Evolutionary conservation across 2,888 invertebrate species (phyloP).

Genomic region (Piscicola geometra): DNA sequence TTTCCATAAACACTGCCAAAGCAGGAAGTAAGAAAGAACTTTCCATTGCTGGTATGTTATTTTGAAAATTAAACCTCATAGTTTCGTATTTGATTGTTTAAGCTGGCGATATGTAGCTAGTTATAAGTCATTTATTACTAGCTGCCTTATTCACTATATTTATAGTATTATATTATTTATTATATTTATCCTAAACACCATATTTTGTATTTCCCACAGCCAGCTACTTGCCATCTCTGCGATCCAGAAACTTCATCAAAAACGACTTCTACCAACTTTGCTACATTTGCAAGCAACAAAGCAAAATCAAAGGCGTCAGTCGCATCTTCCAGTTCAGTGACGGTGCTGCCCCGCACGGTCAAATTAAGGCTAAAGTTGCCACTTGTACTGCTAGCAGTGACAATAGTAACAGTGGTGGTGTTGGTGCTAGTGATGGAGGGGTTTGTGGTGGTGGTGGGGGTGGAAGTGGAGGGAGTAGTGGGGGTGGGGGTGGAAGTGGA

Average conservation of each 20-base stretch:
- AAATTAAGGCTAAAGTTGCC: not conserved
- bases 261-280: slow-evolving; percentile 2
- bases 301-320: not conserved
- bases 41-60: too few species aligned
- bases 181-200: not conserved
- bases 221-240: not conserved
- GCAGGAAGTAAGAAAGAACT: too few species aligned
- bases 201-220: not conserved
- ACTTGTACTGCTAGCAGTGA: not conserved
- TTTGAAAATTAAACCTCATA: not conserved
- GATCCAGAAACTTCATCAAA: not conserved
- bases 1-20: not conserved
- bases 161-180: too few species aligned
- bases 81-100: too few species aligned
- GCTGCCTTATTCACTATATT: too few species aligned
- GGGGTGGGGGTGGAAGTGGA: too few species aligned
- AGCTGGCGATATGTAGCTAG: too few species aligned
- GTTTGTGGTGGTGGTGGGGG: too few species aligned
- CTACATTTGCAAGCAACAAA: not conserved
- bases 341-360: not conserved
- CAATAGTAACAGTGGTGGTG: not conserved
- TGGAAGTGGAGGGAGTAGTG: too few species aligned
- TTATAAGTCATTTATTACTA: too few species aligned
- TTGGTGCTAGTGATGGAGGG: too few species aligned
- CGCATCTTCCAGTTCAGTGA: not conserved